Conservation (phyloP, 2,113 vertebrate genomes). For the Xiphias gladius region DNA sequence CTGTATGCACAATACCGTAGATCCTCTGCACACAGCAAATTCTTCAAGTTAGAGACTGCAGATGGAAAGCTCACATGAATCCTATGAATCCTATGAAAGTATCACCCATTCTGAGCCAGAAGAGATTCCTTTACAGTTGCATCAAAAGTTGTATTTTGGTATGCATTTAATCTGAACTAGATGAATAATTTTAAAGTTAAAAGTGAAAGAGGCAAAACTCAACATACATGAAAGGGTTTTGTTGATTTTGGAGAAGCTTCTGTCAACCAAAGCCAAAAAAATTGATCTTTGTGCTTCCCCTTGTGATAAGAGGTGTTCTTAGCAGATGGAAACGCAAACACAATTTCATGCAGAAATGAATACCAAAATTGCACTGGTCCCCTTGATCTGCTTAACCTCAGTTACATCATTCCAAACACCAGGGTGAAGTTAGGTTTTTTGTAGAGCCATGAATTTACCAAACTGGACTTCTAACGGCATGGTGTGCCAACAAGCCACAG, state of each 20-base stretch:
- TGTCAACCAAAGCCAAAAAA: constrained; percentile 35
- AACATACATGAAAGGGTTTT: neutral
- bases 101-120: no score
- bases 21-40: neutral
- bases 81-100: neutral
- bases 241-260: constrained; percentile 10
- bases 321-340: constrained; percentile 28
- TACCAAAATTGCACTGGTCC: constrained; percentile 20
- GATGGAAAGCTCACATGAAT: neutral
- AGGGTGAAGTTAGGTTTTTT: neutral
- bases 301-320: constrained; percentile 43
- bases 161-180: neutral
- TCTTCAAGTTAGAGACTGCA: neutral
- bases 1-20: neutral
- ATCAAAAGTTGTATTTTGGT: neutral
- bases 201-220: constrained; percentile 1
- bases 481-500: neutral
- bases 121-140: neutral
- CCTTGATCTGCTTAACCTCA: constrained; percentile 1
- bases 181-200: neutral
- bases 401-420: neutral
- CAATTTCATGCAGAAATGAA: constrained; percentile 49
- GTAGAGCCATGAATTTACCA: neutral
- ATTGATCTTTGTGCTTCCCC: constrained; percentile 32
- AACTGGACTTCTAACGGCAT: no score